Percentiles rank a stretch among this genome's conserved stretches.
These are phyloP conservation scores for Zaprionus inermis DNA, from an alignment of 1,140 invertebrate species.

Conservation along the genomic window DNA sequence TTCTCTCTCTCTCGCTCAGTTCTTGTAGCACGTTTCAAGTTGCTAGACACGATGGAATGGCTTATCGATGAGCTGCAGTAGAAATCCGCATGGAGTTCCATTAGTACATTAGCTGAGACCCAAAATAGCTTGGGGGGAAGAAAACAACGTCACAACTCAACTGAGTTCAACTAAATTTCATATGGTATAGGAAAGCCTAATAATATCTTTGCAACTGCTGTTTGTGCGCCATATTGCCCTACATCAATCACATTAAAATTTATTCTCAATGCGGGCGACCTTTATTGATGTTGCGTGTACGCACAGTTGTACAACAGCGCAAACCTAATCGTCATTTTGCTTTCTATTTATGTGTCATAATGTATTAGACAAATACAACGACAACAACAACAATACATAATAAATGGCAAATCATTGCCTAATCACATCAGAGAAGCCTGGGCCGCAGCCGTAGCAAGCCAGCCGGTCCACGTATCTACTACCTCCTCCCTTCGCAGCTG, in stretches of 20 bases:
- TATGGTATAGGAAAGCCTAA: neutral
- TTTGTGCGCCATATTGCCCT: neutral
- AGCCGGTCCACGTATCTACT: too few relatives aligned
- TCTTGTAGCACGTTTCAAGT: conserved; percentile 5
- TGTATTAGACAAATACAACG: conserved; percentile 8
- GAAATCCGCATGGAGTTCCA: neutral
- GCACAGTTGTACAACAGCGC: conserved; percentile 32
- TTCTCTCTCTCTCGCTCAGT: conserved; percentile 23
- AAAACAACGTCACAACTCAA: neutral
- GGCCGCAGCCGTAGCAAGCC: too few relatives aligned
- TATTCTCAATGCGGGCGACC: neutral
- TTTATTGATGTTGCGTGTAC: conserved; percentile 20
- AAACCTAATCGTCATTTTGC: conserved; percentile 45
- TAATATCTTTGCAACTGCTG: neutral
- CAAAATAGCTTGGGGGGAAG: neutral
- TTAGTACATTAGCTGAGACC: conserved; percentile 2
- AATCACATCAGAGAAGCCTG: conserved; percentile 53
- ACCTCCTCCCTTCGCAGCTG: neutral
- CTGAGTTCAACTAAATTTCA: neutral
- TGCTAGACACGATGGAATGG: conserved; percentile 4
- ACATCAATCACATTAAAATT: conserved; percentile 23
- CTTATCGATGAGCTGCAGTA: conserved; percentile 22
- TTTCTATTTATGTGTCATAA: conserved; percentile 47
- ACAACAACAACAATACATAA: neutral
- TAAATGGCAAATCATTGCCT: conserved; percentile 65